Conservation (phyloP, 1,140 invertebrate species). For the Aphelenchoides fujianensis region DNA sequence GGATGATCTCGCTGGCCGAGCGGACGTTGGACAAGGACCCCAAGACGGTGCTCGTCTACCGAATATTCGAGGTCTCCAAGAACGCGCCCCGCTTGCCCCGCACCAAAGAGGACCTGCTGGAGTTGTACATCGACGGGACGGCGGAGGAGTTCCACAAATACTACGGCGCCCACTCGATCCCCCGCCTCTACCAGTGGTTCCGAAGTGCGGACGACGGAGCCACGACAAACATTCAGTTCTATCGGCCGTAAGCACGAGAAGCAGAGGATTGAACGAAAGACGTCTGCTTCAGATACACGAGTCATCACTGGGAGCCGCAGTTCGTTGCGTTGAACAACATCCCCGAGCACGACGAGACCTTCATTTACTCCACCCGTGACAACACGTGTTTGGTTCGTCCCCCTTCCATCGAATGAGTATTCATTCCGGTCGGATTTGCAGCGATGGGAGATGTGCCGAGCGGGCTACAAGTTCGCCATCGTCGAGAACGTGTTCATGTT, state of each 20-base stretch:
- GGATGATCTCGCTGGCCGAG: constrained; percentile 16
- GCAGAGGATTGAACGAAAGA: not conserved
- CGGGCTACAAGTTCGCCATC: constrained; percentile 26
- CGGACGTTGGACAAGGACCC: not conserved
- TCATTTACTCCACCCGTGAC: constrained; percentile 19
- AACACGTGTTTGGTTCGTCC: constrained; percentile 28
- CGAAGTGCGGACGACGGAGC: not conserved
- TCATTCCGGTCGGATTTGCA: not conserved
- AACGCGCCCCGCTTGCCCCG: not conserved
- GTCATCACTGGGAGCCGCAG: constrained; percentile 25
- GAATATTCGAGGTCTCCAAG: constrained; percentile 24
- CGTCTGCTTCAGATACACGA: constrained; percentile 16
- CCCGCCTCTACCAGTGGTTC: constrained; percentile 17
- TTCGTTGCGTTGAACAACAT: constrained; percentile 24
- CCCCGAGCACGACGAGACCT: constrained; percentile 26
- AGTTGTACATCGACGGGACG: constrained; percentile 5
- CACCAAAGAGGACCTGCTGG: constrained; percentile 18
- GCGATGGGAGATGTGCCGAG: constrained; percentile 32
- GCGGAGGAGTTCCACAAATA: constrained; percentile 28
- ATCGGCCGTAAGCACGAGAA: constrained; percentile 3
- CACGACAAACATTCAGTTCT: constrained; percentile 2
- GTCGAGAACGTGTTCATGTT: constrained; percentile 25
- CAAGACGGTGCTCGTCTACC: constrained; percentile 28
- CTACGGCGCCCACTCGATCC: constrained; percentile 19
- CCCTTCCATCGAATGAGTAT: not conserved